Evolutionary conservation across 1,140 invertebrate species (phyloP), one percentile per base, ranked within the genome.

Genomic region (Trypoxylus dichotomus): DNA sequence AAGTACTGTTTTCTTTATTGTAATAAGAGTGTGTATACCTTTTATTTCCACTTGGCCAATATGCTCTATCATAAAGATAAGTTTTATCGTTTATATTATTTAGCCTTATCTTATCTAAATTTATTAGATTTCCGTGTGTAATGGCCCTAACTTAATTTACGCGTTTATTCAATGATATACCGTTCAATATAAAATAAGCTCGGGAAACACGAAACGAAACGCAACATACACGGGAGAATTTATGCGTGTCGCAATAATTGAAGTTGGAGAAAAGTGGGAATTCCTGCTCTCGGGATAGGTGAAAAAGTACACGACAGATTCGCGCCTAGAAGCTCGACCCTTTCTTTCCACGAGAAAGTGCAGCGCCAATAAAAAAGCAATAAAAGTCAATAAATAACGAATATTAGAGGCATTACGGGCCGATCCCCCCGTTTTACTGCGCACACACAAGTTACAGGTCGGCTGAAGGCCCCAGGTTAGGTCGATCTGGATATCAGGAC

Each of bases 361-460:
- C 42, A 76, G 32, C 27, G 54, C 74, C 25, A 58, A 76, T 58
- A 76, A 76, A 76, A 58, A 76, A 54, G 41, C 58, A 42, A 58
- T 74, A 77, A 74, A 77, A 77, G 68, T 74, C 42, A 47, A 77
- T 74, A 77, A 74, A 77, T 74, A 77, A 77, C 63, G 76, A 77
- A 77, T 77, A 54, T 29, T 47, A 77, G 58, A 74, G 71, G 25
- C 71, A 60, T 43, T 74, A 74, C 37, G 41, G 41, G 24, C 60
- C 47, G 41, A 72, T 77, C 27, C 29, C 29, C 10, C 5, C 42
- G 63, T 42, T 15, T 74, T 41, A 7, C 19, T 54, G 2, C 47
- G 27, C 43, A 77, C 21, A 7, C 60, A 68, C 60, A 68, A 27
- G 60, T 68, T 73, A 27, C 60, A 58, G 41, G 68, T 72, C 41